Conservation (phyloP, 30 jellyfish, hydroid and myxozoan genomes). For the Pelagia noctiluca region DNA sequence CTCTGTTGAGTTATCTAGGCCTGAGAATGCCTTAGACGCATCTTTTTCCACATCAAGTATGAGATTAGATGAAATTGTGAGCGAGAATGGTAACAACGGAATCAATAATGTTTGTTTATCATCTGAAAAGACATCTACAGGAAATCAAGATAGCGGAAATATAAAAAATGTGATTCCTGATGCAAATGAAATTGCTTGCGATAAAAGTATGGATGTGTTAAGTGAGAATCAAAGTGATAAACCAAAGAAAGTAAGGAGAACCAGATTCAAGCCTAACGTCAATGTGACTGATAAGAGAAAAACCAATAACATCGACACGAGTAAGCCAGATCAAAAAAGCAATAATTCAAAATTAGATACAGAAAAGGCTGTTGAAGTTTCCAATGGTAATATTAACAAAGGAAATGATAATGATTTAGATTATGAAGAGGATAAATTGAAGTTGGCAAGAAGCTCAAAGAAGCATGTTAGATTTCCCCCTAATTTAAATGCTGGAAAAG, state of each 20-base stretch:
- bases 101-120: background rate
- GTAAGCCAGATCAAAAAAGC: background rate
- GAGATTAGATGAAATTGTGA: background rate
- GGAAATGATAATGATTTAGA: background rate
- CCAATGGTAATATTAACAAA: background rate
- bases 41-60: too few relatives aligned
- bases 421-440: background rate
- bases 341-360: background rate
- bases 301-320: background rate
- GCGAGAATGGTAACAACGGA: background rate
- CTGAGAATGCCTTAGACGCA: too few relatives aligned
- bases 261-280: slow-evolving; percentile 19
- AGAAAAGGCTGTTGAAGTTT: too few relatives aligned
- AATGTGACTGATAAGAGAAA: background rate
- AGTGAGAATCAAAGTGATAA: background rate
- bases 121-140: background rate
- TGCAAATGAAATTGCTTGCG: background rate
- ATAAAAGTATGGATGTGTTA: too few relatives aligned
- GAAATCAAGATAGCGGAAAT: background rate
- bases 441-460: too few relatives aligned
- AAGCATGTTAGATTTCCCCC: background rate
- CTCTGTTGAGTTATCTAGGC: too few relatives aligned
- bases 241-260: background rate
- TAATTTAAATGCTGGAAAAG: too few relatives aligned
- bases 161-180: background rate